Evolutionary conservation across 2,113 vertebrate genomes (phyloP).

Genomic region (Rhynchomys soricoides): DNA sequence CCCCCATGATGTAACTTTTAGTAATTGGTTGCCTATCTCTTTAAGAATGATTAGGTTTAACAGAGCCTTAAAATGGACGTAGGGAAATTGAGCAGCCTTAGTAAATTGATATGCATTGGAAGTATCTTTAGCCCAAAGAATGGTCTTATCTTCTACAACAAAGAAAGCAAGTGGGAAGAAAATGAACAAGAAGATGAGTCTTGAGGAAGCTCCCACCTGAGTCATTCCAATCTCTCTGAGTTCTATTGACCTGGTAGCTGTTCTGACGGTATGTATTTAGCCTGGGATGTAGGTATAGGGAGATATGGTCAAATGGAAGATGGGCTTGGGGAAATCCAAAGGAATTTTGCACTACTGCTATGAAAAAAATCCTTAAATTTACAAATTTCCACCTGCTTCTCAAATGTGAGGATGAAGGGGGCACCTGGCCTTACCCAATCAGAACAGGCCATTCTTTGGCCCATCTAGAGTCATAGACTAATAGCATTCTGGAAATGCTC

Average conservation of each 20-base stretch:
- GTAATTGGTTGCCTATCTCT: neutral
- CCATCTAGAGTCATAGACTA: neutral
- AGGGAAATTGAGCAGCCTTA: neutral
- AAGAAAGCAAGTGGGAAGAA: neutral
- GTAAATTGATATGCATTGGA: neutral
- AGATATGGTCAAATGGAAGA: neutral
- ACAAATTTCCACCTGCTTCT: neutral
- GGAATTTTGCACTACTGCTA: neutral
- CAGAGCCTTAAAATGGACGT: neutral
- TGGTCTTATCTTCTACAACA: neutral
- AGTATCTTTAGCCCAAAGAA: neutral
- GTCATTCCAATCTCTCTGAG: neutral
- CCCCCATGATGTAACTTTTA: neutral
- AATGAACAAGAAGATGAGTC: neutral
- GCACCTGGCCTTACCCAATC: neutral
- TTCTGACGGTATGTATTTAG: neutral
- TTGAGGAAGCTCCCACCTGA: too few species aligned
- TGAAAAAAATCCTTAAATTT: neutral
- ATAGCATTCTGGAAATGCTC: neutral
- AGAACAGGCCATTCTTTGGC: neutral
- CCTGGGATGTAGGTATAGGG: neutral
- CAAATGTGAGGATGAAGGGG: neutral
- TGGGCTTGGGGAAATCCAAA: neutral
- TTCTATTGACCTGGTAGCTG: neutral
- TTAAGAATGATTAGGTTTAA: neutral